phyloP scores from a whole-genome alignment of 23 tunicate species.

The Ciona savignyi region DNA sequence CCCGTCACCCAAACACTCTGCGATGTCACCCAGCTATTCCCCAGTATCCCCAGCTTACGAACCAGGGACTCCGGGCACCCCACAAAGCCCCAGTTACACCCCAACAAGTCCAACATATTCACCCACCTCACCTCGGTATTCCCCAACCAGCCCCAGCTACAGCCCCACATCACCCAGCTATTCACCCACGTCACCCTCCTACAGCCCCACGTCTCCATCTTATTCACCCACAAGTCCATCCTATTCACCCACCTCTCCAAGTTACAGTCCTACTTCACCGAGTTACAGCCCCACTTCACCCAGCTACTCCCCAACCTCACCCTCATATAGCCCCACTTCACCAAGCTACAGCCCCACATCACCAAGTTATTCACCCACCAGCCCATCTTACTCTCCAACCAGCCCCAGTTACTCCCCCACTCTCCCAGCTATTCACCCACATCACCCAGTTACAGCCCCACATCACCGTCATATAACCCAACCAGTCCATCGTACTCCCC shows the following conservation, averaged over 20 bases:
- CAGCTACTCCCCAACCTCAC: conserved; percentile 82
- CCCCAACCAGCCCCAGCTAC: conserved; percentile 69
- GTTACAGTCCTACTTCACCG: conserved; percentile 18
- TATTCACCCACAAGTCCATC: neutral
- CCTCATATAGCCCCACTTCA: conserved; percentile 90
- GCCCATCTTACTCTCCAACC: conserved; percentile 78
- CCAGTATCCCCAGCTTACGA: conserved; percentile 92
- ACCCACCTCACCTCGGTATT: conserved; percentile 67
- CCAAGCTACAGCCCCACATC: conserved; percentile 91
- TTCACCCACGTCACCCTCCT: conserved; percentile 88
- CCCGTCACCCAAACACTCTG: conserved; percentile 94
- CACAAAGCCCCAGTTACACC: conserved; percentile 89
- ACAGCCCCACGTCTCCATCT: conserved; percentile 68
- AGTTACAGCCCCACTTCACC: conserved; percentile 88
- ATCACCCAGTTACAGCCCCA: conserved; percentile 82
- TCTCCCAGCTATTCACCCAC: conserved; percentile 84
- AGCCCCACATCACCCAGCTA: conserved; percentile 87
- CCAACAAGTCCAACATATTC: conserved; percentile 62
- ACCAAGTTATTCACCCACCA: conserved; percentile 88
- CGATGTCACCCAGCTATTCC: conserved; percentile 82
- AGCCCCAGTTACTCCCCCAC: conserved; percentile 86
- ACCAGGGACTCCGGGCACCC: conserved; percentile 92
- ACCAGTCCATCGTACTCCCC: conserved; percentile 78
- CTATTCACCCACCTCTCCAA: neutral
- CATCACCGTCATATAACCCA: conserved; percentile 81